These are phyloP conservation scores for Anguilla japonica DNA, from an alignment of 2,113 vertebrate genomes.

Conservation along the genomic window DNA sequence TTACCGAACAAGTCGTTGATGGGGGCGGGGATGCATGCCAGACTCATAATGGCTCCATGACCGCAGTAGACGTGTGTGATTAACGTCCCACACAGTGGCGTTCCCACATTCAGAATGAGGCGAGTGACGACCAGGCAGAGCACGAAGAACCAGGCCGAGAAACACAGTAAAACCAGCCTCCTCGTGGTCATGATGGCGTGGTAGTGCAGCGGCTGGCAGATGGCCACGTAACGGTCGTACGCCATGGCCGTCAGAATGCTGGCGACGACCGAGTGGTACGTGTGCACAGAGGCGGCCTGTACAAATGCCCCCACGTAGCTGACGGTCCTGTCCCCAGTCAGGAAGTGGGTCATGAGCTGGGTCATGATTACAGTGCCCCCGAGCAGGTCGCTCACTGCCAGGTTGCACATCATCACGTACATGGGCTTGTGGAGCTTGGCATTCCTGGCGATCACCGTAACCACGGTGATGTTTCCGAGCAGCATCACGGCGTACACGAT, in stretches of 20 bases:
- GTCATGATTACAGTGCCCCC: slow-evolving; percentile 48
- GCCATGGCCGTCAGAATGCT: too few species aligned
- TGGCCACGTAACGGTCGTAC: too few species aligned
- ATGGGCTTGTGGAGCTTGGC: too few species aligned
- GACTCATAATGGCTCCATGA: neutral
- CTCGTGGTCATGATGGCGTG: too few species aligned
- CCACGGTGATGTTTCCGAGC: too few species aligned
- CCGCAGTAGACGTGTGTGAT: neutral
- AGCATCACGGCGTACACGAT: too few species aligned
- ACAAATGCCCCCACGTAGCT: slow-evolving; percentile 36
- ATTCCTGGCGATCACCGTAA: too few species aligned
- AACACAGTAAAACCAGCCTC: neutral
- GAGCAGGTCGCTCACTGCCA: slow-evolving; percentile 52
- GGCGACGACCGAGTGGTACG: slow-evolving; percentile 25
- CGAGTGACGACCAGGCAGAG: neutral
- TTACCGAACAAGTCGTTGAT: neutral
- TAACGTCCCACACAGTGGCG: neutral
- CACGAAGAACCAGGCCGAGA: neutral
- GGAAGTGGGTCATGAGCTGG: slow-evolving; percentile 50
- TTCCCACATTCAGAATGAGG: neutral
- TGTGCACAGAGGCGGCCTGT: slow-evolving; percentile 52
- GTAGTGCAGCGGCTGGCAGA: too few species aligned
- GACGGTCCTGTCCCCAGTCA: slow-evolving; percentile 46
- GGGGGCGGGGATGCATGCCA: neutral
- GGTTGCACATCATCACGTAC: slow-evolving; percentile 36